Base-by-base conservation (phyloP, 2,888 invertebrate species). In the Dasypolia templi region DNA sequence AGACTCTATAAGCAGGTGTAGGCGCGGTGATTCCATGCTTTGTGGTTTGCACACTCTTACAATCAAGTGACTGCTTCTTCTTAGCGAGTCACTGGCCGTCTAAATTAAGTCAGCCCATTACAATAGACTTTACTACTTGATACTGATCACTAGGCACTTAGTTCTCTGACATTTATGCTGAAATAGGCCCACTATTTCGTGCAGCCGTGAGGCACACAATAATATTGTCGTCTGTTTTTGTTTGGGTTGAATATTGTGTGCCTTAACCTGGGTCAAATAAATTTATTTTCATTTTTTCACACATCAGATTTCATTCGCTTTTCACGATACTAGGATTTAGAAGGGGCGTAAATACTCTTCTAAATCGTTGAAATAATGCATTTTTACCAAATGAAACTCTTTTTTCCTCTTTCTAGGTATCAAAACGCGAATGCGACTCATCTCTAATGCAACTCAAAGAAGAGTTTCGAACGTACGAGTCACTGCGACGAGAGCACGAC, bases 401-500 rank as follows among this genome's bases (percentile, higher is more conserved):
- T 55, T 59, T 61, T 19, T 32, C 62, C 22, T 29, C 5, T 14
- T 4, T 26, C 7, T 12, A 98, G 98, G 98, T 99, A 53, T 99
- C 99, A 2, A 99, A 99, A 94, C 97, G 99, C 61, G 99, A 99
- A 89, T 98, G 99, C 46, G 99, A 99, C 93, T 99, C 99, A 0
- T 99, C 99, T 0, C 94, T 99, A 79, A 99, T 99, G 99, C 99
- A 99, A 93, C 93, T 99, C 29, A 99, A 99, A 92, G 99, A 99
- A 89, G 99, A 99, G 92, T 99, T 99, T 92, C 97, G 99, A 26
- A 98, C 98, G 0, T 99, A 99, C 92, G 99, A 99, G 88, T 97
- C 98, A 0, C 93, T 99, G 70, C 96, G 99, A 12, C 97, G 99
- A 1, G 99, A 99, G 91, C 99, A 99, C 92, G 99, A 99, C 94